These are phyloP conservation scores for Premnoplex brunnescens DNA, from an alignment of 2,797 vertebrate species.

Conservation along the genomic window DNA sequence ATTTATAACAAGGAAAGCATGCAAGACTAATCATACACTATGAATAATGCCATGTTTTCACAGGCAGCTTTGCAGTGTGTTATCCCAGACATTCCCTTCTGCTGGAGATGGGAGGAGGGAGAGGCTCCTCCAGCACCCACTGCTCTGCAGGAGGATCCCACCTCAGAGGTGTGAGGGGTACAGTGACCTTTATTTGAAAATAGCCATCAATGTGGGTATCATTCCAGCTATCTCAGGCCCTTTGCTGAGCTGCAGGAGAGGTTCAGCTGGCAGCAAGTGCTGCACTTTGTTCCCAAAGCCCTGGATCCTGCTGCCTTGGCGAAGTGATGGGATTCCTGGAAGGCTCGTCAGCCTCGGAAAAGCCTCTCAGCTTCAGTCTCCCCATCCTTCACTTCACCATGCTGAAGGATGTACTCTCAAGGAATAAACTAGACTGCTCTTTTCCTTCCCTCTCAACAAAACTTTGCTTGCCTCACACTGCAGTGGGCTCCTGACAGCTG, in stretches of 20 bases:
- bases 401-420: constrained; percentile 4
- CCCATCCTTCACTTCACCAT: neutral
- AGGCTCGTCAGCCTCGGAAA: neutral
- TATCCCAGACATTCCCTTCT: constrained; percentile 39
- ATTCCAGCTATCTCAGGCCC: neutral
- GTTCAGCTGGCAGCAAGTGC: neutral
- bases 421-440: constrained; percentile 25
- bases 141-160: neutral
- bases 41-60: constrained; percentile 30
- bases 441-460: neutral
- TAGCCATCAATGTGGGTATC: accelerated
- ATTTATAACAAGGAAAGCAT: constrained; percentile 60
- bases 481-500: constrained; percentile 49
- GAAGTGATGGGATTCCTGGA: neutral
- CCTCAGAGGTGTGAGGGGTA: neutral
- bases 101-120: neutral
- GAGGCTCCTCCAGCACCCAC: neutral
- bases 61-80: neutral
- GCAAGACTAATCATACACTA: constrained; percentile 50
- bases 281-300: neutral
- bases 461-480: neutral
- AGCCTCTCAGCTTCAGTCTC: neutral
- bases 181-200: neutral
- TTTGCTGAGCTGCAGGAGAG: neutral
- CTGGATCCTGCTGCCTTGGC: neutral